Evolutionary conservation across 2,797 vertebrate genomes (phyloP).

Genomic region (Anas bernieri): DNA sequence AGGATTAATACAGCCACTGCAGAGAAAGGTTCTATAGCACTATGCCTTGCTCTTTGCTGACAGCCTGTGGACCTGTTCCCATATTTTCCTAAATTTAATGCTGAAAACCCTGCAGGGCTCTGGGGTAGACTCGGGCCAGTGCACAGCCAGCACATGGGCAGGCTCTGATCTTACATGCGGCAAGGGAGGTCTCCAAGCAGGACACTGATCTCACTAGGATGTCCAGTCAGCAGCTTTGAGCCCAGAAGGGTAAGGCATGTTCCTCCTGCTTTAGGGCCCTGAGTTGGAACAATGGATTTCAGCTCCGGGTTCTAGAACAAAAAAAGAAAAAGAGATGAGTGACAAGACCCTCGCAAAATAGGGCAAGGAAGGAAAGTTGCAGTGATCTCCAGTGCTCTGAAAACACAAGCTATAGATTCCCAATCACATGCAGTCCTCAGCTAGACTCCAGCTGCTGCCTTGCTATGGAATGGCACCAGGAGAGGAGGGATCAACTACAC

Average conservation of each 20-base stretch:
- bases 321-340: not conserved
- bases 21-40: not conserved
- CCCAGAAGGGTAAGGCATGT: slow-evolving; percentile 89
- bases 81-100: not conserved
- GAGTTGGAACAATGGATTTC: slow-evolving; percentile 85
- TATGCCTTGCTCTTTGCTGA: not conserved
- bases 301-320: slow-evolving; percentile 88
- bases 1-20: not conserved
- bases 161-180: slow-evolving; percentile 83
- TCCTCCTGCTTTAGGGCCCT: slow-evolving; percentile 93
- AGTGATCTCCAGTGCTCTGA: not conserved
- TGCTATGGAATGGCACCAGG: not conserved
- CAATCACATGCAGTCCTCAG: not conserved
- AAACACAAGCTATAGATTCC: not conserved
- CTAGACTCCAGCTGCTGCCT: not conserved
- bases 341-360: not conserved
- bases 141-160: not conserved
- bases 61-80: not conserved
- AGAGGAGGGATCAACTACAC: not conserved
- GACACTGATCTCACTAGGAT: slow-evolving; percentile 84
- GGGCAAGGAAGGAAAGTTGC: not conserved
- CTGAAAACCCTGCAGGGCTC: not conserved
- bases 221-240: slow-evolving; percentile 88
- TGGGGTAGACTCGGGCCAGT: not conserved
- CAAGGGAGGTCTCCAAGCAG: slow-evolving; percentile 89